A percentile compares a stretch with the other conserved stretches of the same genome.
Conservation (phyloP, 37 sponge, comb jelly and placozoan genomes). For the Haliclona indistincta region DNA sequence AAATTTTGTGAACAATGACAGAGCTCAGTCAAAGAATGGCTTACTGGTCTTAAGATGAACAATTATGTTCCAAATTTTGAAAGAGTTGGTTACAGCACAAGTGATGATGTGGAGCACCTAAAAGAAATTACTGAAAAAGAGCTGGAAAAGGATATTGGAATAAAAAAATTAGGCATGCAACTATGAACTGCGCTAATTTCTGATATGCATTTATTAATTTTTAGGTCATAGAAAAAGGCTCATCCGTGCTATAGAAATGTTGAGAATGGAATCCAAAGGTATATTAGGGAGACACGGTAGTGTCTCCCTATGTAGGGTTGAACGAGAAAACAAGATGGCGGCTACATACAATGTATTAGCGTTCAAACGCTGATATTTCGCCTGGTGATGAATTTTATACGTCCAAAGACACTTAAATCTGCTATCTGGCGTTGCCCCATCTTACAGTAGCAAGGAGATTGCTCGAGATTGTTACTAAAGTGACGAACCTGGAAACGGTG, state of each 20-base stretch:
- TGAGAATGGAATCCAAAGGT: background rate
- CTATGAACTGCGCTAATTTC: too few species aligned
- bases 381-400: too few species aligned
- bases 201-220: too few species aligned
- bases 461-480: too few species aligned
- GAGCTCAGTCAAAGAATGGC: conserved; percentile 46
- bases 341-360: too few species aligned
- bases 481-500: too few species aligned
- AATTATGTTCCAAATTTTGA: conserved; percentile 51
- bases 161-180: conserved; percentile 69
- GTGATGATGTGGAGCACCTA: conserved; percentile 63
- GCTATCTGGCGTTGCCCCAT: too few species aligned
- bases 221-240: background rate
- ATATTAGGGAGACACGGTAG: background rate
- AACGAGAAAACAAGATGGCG: too few species aligned
- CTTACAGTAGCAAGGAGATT: too few species aligned
- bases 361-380: too few species aligned
- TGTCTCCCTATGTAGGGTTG: too few species aligned
- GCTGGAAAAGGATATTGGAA: conserved; percentile 58
- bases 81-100: conserved; percentile 49
- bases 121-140: conserved; percentile 42
- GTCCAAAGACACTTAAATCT: too few species aligned
- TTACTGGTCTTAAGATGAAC: conserved; percentile 33
- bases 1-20: conserved; percentile 10
- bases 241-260: background rate